Evolutionary conservation across 2,113 vertebrate species (phyloP).

Genomic region (Ailurus styani): DNA sequence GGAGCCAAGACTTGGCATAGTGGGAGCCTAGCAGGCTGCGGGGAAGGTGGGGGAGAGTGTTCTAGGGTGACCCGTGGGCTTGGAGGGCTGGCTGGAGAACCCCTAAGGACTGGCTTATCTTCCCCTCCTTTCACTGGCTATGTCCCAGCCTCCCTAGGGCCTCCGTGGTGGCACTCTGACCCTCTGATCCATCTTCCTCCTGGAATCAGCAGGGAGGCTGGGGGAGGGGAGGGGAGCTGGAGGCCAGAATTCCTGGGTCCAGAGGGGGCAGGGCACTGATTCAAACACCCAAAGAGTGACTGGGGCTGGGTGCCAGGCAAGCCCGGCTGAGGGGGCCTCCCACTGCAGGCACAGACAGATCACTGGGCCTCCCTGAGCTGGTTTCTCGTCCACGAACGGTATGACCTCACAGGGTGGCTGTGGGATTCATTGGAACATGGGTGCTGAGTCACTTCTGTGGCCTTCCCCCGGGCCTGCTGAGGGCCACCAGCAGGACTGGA

Average conservation of each 20-base stretch:
- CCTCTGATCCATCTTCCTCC: not conserved
- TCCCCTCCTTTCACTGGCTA: not conserved
- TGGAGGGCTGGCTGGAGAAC: not conserved
- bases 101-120: not conserved
- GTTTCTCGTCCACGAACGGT: not conserved
- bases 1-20: not conserved
- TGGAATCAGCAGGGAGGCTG: not conserved
- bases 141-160: not conserved
- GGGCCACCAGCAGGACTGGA: not conserved
- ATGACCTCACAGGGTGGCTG: not conserved
- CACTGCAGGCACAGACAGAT: not conserved
- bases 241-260: not conserved
- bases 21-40: not conserved
- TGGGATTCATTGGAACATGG: not conserved
- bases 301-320: not conserved
- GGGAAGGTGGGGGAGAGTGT: accelerated
- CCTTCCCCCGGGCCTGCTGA: not conserved
- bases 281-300: not conserved
- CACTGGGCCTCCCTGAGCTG: not conserved
- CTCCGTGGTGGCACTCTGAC: not conserved
- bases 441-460: not conserved
- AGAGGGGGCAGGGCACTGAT: not conserved
- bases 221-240: not conserved
- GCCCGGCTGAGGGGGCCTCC: not conserved
- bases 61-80: not conserved